phyloP scores from a whole-genome alignment of 1,140 invertebrate genomes.

The Hyles euphorbiae region DNA sequence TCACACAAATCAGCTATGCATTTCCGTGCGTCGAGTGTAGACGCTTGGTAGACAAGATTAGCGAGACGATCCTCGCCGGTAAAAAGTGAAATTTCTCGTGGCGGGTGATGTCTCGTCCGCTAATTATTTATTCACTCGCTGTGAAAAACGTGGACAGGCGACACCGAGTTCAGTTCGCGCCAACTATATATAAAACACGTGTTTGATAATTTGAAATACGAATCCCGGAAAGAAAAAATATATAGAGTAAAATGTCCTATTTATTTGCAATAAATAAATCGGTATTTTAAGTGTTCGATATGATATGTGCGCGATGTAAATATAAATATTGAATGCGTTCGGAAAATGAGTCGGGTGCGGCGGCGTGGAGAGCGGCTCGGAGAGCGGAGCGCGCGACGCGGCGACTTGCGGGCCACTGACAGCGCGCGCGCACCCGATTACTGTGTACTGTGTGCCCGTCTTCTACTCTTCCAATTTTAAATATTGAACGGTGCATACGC shows the following conservation, averaged over 20 bases:
- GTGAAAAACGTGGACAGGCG: slow-evolving; percentile 64
- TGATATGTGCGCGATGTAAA: slow-evolving; percentile 10
- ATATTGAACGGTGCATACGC: slow-evolving; percentile 43
- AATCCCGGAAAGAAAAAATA: slow-evolving; percentile 29
- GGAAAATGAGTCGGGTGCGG: slow-evolving; percentile 39
- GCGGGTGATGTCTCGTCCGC: slow-evolving; percentile 36
- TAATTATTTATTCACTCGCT: slow-evolving; percentile 61
- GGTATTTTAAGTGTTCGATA: slow-evolving; percentile 18
- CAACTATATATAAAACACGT: slow-evolving; percentile 64
- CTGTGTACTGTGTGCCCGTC: slow-evolving; percentile 30
- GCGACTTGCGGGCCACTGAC: slow-evolving; percentile 61
- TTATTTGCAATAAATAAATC: slow-evolving; percentile 22
- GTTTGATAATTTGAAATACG: slow-evolving; percentile 53
- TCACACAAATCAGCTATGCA: slow-evolving; percentile 21
- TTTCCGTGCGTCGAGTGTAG: slow-evolving; percentile 33
- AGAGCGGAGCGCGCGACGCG: slow-evolving; percentile 57
- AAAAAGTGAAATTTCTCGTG: slow-evolving; percentile 71
- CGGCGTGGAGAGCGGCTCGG: slow-evolving; percentile 37
- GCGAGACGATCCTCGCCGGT: slow-evolving; percentile 45
- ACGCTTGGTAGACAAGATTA: slow-evolving; percentile 38
- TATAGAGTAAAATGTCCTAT: slow-evolving; percentile 23
- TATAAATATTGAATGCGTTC: slow-evolving; percentile 36
- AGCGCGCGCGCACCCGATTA: slow-evolving; percentile 42
- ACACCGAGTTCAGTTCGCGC: slow-evolving; percentile 52
- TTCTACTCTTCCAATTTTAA: slow-evolving; percentile 59